Base-by-base conservation (phyloP, 2,797 vertebrate genomes). In the Mus minutoides region DNA sequence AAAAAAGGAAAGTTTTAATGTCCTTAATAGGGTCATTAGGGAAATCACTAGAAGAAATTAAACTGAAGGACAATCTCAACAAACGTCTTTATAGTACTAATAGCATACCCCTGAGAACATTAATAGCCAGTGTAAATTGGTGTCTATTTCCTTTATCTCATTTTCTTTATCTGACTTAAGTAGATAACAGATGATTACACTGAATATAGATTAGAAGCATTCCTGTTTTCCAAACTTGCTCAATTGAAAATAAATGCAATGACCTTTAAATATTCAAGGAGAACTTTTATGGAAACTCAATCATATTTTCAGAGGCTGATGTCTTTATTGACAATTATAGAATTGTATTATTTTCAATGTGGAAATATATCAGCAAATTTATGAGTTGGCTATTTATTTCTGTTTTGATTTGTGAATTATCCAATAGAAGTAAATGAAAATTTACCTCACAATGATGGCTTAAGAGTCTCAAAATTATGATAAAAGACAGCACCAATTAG, bases 131-230 rank as follows among this genome's bases (percentile, higher is more conserved):
- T 91, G 56, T 82, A 97, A 97, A 97, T 97, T 83, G 79, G 22
- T 64, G 87, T 67, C 93, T 94, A 95, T 96, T 97, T 95, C 87
- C 76, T 97, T 91, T 92, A 94, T 96, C 95, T 96, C 92, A 97
- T 97, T 96, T 96, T 95, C 92, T 90, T 96, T 96, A 96, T 97
- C 95, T 97, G 88, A 75, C 52, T 97, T 94, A 96, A 95, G 95
- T 90, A 96, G 91, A 96, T 96, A 96, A 96, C 73, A 92, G 96
- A 95, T 96, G 82, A 97, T 96, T 97, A 94, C 37, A n/a, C 0
- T 88, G 94, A 97, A 90, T 96, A 86, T 94, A 97, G 97, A 96
- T 95, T 95, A 97, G 94, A 94, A 96, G 29, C 73, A 67, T 13
- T 76, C 67, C n/a, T 94, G 11, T 86, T 94, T 97, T 90, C 88